Base-by-base conservation (phyloP, 2,797 vertebrate species). In the Takifugu ocellatus region DNA sequence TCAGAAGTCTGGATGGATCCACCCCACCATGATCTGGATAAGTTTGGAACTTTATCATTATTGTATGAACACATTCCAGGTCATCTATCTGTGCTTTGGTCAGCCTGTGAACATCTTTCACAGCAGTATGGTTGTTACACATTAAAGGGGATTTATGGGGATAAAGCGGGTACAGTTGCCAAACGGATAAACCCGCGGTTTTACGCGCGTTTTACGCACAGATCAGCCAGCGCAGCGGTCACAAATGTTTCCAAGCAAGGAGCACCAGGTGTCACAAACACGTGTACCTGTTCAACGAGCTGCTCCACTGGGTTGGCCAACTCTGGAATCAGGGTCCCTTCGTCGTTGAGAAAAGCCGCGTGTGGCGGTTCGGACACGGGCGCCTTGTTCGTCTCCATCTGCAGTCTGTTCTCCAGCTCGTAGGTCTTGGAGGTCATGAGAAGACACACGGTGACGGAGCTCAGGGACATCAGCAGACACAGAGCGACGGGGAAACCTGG, bases 391-490 rank as follows among this genome's bases (percentile, higher is more conserved):
- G 86, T 59, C 89, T 96, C 93, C 79, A 92, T 89, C 66, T 90
- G 86, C 79, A 97, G 85, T 33, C 93, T 84, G 75, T 79, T 89
- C 88, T 93, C 94, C 86, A 96, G 90, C 79, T 91, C 90, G 46
- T 83, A 84, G 51, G 92, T 93, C 87, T 88, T 94, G 72, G 92
- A 78, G 75, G 90, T 91, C 89, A 94, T 91, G 65, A 95, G 84
- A 36, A 96, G 87, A 75, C 94, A 94, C 81, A 91, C 85, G 60
- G 81, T 86, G 66, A 94, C 88, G 62, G 94, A 92, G 83, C 90
- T 90, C 70, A 93, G 70, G 25, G 94, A 95, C 64, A 96, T 76
- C 73, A 95, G 79, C 81, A 91, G 39, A 61, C 93, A 94, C 59
- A 93, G 73, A 0, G 75, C 68, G 46, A 87, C 61, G 50, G 87